These are phyloP conservation scores for Lithobius niger DNA, from an alignment of 1,140 invertebrate genomes.

Conservation along the genomic window DNA sequence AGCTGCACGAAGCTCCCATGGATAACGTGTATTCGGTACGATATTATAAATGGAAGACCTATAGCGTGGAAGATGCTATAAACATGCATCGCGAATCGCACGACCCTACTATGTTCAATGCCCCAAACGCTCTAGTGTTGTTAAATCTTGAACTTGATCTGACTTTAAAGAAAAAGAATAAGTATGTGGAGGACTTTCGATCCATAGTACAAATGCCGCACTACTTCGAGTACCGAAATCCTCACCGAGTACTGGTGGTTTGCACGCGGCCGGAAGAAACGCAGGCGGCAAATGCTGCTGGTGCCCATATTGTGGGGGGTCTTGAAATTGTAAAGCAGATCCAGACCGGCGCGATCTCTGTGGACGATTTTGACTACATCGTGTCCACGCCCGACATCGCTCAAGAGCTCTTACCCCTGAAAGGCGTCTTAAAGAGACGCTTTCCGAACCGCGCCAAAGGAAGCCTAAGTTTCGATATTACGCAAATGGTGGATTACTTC, in stretches of 20 bases:
- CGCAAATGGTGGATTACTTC: neutral
- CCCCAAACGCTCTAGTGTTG: slow-evolving; percentile 18
- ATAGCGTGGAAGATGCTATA: slow-evolving; percentile 18
- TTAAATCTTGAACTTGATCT: slow-evolving; percentile 21
- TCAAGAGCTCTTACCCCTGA: slow-evolving; percentile 52
- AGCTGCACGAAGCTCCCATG: neutral
- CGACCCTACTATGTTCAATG: slow-evolving; percentile 16
- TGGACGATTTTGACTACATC: slow-evolving; percentile 55
- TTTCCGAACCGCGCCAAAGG: slow-evolving; percentile 54
- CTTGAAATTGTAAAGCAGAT: slow-evolving; percentile 24
- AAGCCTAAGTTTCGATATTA: neutral
- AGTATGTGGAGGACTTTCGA: slow-evolving; percentile 9
- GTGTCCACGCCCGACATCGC: slow-evolving; percentile 63
- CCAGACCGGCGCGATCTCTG: slow-evolving; percentile 47
- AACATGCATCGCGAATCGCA: slow-evolving; percentile 20
- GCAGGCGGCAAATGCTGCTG: slow-evolving; percentile 43
- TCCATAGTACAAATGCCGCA: slow-evolving; percentile 12
- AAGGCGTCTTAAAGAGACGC: slow-evolving; percentile 56
- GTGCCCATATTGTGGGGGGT: slow-evolving; percentile 52
- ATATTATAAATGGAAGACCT: slow-evolving; percentile 10
- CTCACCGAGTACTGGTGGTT: slow-evolving; percentile 42
- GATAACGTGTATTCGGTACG: slow-evolving; percentile 17
- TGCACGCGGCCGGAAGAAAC: slow-evolving; percentile 44
- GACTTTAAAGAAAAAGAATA: slow-evolving; percentile 19
- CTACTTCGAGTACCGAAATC: slow-evolving; percentile 2